phyloP scores from a whole-genome alignment of 2,888 invertebrate genomes.

The Eristalis pertinax region DNA sequence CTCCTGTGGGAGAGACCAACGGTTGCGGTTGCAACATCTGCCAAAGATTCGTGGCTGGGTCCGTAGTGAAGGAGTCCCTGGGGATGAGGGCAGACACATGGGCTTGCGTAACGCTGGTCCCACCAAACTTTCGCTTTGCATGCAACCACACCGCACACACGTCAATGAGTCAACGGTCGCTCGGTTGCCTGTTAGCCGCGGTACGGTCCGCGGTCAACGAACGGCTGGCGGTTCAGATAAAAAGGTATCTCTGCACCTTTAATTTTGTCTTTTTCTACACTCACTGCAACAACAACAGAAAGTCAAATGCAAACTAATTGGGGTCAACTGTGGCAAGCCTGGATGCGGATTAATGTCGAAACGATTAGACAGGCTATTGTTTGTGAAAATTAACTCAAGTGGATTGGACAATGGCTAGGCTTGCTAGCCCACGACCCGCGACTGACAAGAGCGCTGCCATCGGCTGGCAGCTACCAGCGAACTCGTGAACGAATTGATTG shows the following conservation, averaged over 20 bases:
- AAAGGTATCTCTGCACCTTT: slow-evolving; percentile 44
- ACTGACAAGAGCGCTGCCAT: neutral
- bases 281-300: neutral
- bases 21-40: neutral
- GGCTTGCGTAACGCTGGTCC: neutral
- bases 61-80: neutral
- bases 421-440: neutral
- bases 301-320: neutral
- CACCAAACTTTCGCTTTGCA: neutral
- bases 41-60: neutral
- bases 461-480: neutral
- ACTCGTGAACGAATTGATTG: neutral
- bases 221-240: slow-evolving; percentile 45
- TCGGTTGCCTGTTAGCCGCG: too few species aligned
- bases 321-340: slow-evolving; percentile 27
- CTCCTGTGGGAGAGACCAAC: neutral
- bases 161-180: slow-evolving; percentile 47
- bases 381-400: slow-evolving; percentile 10
- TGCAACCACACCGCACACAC: slow-evolving; percentile 30
- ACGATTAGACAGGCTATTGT: slow-evolving; percentile 33
- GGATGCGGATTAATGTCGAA: slow-evolving; percentile 42
- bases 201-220: slow-evolving; percentile 38
- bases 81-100: neutral
- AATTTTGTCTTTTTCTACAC: slow-evolving; percentile 6
- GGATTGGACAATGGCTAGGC: neutral